Percentiles rank a stretch among this genome's conserved stretches.
Conservation (phyloP, 2,888 invertebrate genomes). For the Venusia cambrica region DNA sequence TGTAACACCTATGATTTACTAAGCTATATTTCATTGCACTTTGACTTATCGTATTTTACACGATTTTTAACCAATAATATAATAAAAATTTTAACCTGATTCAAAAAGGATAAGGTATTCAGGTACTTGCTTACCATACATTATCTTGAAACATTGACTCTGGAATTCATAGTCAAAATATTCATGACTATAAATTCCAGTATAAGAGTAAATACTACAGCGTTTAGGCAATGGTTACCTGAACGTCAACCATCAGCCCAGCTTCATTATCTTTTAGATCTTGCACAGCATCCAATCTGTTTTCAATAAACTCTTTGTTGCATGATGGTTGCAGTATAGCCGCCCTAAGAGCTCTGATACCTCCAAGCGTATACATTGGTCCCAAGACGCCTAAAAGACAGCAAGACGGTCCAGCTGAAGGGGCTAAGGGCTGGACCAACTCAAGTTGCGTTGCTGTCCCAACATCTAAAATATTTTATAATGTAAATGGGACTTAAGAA, state of each 20-base stretch:
- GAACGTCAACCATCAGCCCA: slow-evolving; percentile 82
- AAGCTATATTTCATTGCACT: too few relatives aligned
- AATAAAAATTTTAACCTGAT: too few relatives aligned
- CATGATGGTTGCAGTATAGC: slow-evolving; percentile 90
- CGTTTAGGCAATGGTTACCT: slow-evolving; percentile 63
- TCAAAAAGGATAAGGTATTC: too few relatives aligned
- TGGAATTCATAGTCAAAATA: too few relatives aligned
- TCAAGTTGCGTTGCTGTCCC: slow-evolving; percentile 90
- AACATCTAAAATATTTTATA: slow-evolving; percentile 82
- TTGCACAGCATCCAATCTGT: slow-evolving; percentile 87
- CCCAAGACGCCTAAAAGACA: slow-evolving; percentile 69
- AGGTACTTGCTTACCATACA: too few relatives aligned
- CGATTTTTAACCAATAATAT: too few relatives aligned
- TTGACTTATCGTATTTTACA: too few relatives aligned
- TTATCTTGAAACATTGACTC: too few relatives aligned
- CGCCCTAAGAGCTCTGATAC: slow-evolving; percentile 88
- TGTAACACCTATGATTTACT: too few relatives aligned
- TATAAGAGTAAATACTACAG: background rate
- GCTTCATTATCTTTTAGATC: slow-evolving; percentile 87
- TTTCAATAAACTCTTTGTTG: slow-evolving; percentile 83
- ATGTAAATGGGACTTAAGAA: slow-evolving; percentile 1
- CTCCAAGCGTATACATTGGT: slow-evolving; percentile 80
- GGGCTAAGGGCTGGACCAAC: slow-evolving; percentile 81
- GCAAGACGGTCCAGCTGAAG: slow-evolving; percentile 65
- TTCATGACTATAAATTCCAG: too few relatives aligned